phyloP scores from a whole-genome alignment of 2,797 vertebrate genomes.

The Falco naumanni region DNA sequence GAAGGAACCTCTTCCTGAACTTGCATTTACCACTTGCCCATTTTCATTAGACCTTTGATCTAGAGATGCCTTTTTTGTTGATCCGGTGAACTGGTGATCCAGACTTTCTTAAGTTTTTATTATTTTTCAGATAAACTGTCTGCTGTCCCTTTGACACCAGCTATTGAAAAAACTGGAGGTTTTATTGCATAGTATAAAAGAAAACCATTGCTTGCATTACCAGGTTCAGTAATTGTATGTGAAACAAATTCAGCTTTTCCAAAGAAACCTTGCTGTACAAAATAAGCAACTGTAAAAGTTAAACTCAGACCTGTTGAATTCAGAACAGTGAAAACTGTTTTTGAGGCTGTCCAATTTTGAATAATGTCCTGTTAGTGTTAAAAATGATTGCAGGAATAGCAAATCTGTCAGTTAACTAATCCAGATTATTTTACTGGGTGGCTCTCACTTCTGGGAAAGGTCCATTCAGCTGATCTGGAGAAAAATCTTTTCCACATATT shows the following conservation, averaged over 20 bases:
- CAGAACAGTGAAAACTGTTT: background rate
- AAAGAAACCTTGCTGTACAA: background rate
- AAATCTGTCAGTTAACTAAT: background rate
- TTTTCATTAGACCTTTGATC: background rate
- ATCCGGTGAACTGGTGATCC: background rate
- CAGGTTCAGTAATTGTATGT: background rate
- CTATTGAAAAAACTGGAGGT: background rate
- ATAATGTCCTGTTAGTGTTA: background rate
- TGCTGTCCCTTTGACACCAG: background rate
- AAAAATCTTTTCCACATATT: background rate
- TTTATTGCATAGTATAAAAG: background rate
- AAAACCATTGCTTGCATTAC: background rate
- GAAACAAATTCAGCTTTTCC: background rate
- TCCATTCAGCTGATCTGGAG: background rate
- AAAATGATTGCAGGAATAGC: background rate
- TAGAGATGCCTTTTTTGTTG: background rate
- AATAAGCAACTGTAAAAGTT: background rate
- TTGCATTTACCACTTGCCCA: background rate
- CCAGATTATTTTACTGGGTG: background rate
- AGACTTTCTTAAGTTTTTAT: background rate
- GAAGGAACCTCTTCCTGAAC: background rate
- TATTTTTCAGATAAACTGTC: background rate
- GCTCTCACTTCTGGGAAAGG: background rate
- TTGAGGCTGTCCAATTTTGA: background rate
- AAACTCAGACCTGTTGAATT: background rate